Evolutionary conservation across 2,113 vertebrate genomes (phyloP).

Genomic region (Spea bombifrons): DNA sequence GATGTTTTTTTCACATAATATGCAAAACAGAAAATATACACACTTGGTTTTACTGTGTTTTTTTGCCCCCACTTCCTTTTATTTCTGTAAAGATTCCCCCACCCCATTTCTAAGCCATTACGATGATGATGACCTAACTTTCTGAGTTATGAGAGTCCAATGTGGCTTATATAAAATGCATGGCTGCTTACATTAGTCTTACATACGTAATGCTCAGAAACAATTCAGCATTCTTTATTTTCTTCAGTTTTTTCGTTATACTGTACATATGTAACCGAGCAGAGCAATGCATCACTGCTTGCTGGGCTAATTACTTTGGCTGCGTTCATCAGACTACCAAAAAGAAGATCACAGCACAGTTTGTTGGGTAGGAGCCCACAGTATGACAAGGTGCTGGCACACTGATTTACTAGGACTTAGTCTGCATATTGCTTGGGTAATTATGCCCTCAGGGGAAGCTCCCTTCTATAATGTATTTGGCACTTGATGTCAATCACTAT

Average conservation of each 20-base stretch:
- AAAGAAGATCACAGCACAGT: not conserved
- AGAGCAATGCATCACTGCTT: not conserved
- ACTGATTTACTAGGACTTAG: not conserved
- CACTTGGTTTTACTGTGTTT: too few relatives aligned
- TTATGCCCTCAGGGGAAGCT: constrained; percentile 18
- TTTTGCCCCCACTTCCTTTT: too few relatives aligned
- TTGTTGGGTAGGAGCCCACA: not conserved
- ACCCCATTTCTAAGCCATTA: too few relatives aligned
- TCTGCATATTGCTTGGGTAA: constrained; percentile 22
- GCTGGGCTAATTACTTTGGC: constrained; percentile 1
- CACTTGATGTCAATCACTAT: constrained; percentile 37
- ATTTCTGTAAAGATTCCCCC: too few relatives aligned
- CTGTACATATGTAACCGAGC: not conserved
- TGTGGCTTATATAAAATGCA: too few relatives aligned
- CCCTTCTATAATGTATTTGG: constrained; percentile 25
- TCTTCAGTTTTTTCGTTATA: not conserved
- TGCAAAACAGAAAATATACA: too few relatives aligned
- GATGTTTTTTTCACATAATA: too few relatives aligned
- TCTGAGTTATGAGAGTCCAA: too few relatives aligned
- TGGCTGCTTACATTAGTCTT: too few relatives aligned
- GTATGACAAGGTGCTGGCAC: not conserved
- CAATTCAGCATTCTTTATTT: too few relatives aligned
- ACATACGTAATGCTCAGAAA: too few relatives aligned
- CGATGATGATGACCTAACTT: too few relatives aligned
- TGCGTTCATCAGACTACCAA: not conserved